A percentile compares a stretch with the other conserved stretches of the same genome.
These are phyloP conservation scores for Nasua narica DNA, from an alignment of 2,797 vertebrate genomes.

Conservation along the genomic window DNA sequence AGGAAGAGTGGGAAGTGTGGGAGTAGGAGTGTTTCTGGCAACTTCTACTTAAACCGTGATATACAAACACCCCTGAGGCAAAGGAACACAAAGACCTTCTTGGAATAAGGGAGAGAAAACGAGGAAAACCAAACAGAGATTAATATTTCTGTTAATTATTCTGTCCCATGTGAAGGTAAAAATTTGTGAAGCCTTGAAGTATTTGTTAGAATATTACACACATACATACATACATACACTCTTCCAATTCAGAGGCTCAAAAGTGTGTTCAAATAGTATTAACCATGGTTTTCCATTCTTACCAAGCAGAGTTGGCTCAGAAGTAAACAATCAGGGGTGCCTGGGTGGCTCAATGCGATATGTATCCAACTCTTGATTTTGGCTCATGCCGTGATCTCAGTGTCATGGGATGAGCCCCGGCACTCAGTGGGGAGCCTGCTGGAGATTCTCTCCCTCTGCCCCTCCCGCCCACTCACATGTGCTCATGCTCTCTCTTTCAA, in stretches of 20 bases:
- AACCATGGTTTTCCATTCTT: neutral
- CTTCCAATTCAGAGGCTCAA: neutral
- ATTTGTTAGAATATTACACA: neutral
- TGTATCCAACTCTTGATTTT: neutral
- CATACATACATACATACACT: neutral
- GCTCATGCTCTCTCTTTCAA: neutral
- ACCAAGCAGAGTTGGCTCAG: neutral
- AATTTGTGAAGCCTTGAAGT: neutral
- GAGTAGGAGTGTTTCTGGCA: neutral
- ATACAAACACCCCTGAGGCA: slow-evolving; percentile 9
- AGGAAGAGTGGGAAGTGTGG: neutral
- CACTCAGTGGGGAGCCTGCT: neutral
- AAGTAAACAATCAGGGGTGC: neutral
- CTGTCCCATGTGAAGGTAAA: neutral
- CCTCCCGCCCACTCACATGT: neutral
- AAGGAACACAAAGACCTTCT: neutral
- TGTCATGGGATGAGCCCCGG: neutral
- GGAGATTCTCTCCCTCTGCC: neutral
- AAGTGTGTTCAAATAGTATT: neutral
- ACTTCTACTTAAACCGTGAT: neutral
- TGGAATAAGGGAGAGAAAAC: neutral
- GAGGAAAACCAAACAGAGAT: neutral
- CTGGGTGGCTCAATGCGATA: neutral
- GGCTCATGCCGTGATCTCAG: neutral
- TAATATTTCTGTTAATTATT: neutral